Percentiles rank a stretch among this genome's conserved stretches.
Evolutionary conservation across 2,797 vertebrate genomes (phyloP).

Genomic region (Acrocephalus scirpaceus): DNA sequence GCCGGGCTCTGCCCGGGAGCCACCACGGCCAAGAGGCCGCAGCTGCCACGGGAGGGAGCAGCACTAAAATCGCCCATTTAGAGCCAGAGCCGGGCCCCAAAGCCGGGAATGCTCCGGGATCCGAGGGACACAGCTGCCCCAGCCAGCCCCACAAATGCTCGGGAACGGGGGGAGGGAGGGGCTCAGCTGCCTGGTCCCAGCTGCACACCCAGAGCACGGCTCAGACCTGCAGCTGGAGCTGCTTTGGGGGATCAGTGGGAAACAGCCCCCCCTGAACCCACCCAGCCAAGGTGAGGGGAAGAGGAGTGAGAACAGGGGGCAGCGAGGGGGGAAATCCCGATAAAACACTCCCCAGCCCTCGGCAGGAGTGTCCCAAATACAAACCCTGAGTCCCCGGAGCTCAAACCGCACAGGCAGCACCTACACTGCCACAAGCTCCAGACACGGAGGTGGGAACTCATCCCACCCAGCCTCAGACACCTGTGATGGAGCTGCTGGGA

Average conservation of each 20-base stretch:
- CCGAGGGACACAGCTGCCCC: not conserved
- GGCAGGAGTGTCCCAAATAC: accelerated
- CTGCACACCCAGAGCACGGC: not conserved
- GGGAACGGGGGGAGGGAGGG: accelerated
- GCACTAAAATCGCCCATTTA: not conserved
- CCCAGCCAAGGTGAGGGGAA: not conserved
- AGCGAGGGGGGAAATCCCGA: not conserved
- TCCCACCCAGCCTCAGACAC: not conserved
- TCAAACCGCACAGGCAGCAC: not conserved
- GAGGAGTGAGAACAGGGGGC: not conserved
- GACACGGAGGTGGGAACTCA: slow-evolving; percentile 2
- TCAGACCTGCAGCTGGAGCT: not conserved
- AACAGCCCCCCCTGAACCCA: not conserved
- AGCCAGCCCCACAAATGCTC: accelerated
- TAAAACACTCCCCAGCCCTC: not conserved
- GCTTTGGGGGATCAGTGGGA: not conserved
- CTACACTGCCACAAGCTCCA: not conserved
- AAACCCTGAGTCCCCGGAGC: not conserved
- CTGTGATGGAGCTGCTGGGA: not conserved
- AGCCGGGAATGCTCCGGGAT: accelerated
- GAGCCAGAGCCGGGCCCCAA: not conserved
- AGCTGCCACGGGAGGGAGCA: not conserved
- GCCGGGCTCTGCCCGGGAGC: accelerated
- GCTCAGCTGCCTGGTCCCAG: not conserved
- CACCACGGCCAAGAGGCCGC: not conserved